Evolutionary conservation across 2,888 invertebrate genomes (phyloP).

Genomic region (Scaeva pyrastri): DNA sequence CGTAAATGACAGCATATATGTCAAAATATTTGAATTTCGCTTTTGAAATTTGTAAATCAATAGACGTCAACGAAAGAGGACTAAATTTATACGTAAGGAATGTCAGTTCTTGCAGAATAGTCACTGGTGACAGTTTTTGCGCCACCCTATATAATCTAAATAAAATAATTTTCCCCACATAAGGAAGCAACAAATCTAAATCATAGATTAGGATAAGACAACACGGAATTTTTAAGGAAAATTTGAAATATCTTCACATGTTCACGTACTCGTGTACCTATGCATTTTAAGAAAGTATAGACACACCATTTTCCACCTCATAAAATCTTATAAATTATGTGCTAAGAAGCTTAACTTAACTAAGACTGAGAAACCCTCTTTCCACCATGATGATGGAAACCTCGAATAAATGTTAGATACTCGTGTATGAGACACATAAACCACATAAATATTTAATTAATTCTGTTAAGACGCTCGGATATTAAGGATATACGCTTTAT

Average conservation of each 20-base stretch:
- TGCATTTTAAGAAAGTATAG: not conserved
- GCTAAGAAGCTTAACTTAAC: conserved; percentile 34
- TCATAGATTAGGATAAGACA: not conserved
- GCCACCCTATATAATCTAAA: too few relatives aligned
- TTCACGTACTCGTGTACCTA: not conserved
- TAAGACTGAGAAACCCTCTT: conserved; percentile 12
- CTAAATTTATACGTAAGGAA: too few relatives aligned
- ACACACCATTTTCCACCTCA: not conserved
- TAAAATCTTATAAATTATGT: conserved; percentile 42
- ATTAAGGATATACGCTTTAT: conserved; percentile 49
- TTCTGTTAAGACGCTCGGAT: conserved; percentile 56
- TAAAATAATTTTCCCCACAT: too few relatives aligned
- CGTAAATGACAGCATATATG: too few relatives aligned
- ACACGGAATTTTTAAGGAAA: not conserved
- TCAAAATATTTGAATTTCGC: too few relatives aligned
- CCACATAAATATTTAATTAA: conserved; percentile 71
- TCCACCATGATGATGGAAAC: too few relatives aligned
- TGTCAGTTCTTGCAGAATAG: too few relatives aligned
- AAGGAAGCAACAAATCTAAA: not conserved
- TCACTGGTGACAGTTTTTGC: too few relatives aligned
- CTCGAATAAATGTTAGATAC: not conserved
- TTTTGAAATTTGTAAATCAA: too few relatives aligned
- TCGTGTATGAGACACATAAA: conserved; percentile 63
- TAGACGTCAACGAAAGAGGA: too few relatives aligned
- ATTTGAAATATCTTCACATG: not conserved